phyloP scores from a whole-genome alignment of 2,113 vertebrate genomes.

The Gallinago jamesoni region DNA sequence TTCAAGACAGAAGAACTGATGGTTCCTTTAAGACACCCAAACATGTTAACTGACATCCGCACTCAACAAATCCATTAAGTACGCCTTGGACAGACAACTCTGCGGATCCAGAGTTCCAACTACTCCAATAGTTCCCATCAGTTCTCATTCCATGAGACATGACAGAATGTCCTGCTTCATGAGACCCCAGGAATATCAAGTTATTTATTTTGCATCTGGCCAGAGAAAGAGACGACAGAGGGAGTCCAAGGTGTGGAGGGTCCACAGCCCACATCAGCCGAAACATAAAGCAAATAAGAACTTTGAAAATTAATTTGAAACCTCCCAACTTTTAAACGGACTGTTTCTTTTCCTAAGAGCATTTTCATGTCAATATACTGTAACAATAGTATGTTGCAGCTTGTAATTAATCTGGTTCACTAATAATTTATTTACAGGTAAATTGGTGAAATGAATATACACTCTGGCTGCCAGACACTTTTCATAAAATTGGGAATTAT shows the following conservation, averaged over 20 bases:
- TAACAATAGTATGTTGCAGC: neutral
- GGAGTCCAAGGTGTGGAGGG: neutral
- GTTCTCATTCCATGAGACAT: neutral
- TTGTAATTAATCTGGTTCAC: neutral
- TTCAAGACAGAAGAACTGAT: neutral
- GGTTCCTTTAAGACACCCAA: neutral
- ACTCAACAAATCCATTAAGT: neutral
- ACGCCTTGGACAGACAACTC: neutral
- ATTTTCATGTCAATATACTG: neutral
- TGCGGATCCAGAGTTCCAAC: neutral
- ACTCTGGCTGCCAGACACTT: neutral
- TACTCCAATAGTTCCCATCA: neutral
- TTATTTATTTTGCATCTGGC: neutral
- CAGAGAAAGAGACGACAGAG: neutral
- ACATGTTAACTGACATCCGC: neutral
- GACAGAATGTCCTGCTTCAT: neutral
- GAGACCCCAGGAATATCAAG: neutral
- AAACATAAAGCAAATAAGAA: neutral
- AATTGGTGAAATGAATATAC: neutral
- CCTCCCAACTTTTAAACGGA: neutral
- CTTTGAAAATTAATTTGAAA: neutral
- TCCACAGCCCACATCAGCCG: neutral
- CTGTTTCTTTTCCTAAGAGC: neutral
- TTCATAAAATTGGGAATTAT: neutral
- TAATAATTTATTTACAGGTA: neutral